These are phyloP conservation scores for Naso thynnoides DNA, from an alignment of 2,797 vertebrate species.

Conservation along the genomic window DNA sequence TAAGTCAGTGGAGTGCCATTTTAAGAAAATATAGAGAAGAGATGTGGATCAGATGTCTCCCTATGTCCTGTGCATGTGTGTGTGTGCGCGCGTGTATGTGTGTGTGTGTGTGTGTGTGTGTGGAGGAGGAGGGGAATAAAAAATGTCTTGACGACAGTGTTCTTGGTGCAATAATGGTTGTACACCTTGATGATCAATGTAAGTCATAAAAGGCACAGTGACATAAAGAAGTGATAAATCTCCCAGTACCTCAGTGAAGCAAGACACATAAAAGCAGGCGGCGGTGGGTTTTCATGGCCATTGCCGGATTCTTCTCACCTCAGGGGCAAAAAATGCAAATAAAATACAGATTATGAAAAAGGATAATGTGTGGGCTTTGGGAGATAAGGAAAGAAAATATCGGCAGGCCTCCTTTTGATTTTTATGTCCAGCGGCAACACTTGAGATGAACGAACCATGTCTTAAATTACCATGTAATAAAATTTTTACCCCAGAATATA, in stretches of 20 bases:
- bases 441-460: constrained; percentile 70
- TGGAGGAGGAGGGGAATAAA: not conserved
- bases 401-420: constrained; percentile 62
- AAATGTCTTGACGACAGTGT: constrained; percentile 53
- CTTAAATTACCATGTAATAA: constrained; percentile 75
- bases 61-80: constrained; percentile 9
- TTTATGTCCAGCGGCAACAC: constrained; percentile 70
- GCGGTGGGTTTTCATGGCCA: constrained; percentile 59
- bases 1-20: not conserved
- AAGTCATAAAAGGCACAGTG: constrained; percentile 71
- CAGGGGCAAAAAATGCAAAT: constrained; percentile 65
- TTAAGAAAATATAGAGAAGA: constrained; percentile 14
- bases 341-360: constrained; percentile 74
- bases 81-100: too few relatives aligned
- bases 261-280: constrained; percentile 65
- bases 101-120: too few relatives aligned
- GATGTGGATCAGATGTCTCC: constrained; percentile 32
- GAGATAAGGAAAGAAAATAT: constrained; percentile 75
- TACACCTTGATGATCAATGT: constrained; percentile 77
- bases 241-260: constrained; percentile 61
- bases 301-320: constrained; percentile 57
- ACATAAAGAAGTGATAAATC: constrained; percentile 64
- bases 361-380: constrained; percentile 68
- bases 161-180: constrained; percentile 53
- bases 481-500: constrained; percentile 66